Percentiles rank a stretch among this genome's conserved stretches.
Conservation (phyloP, 2,888 invertebrate genomes). For the Gonocerus acuteangulatus region DNA sequence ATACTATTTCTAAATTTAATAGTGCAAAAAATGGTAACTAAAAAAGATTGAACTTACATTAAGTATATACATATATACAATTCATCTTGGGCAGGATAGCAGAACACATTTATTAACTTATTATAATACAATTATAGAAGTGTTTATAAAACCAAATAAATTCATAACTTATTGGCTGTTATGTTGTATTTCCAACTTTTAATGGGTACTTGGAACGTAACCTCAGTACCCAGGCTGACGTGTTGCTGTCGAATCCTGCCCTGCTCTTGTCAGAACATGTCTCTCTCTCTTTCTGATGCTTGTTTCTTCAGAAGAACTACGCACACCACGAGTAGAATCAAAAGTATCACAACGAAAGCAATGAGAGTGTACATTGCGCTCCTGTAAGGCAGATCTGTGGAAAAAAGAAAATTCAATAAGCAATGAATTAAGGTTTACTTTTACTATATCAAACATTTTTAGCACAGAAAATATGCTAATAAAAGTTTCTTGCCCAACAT, state of each 20-base stretch:
- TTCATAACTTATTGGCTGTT: conserved; percentile 36
- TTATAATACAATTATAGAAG: too few species aligned
- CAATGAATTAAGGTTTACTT: too few species aligned
- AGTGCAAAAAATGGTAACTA: too few species aligned
- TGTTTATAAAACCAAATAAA: too few species aligned
- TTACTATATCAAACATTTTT: too few species aligned
- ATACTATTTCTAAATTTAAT: too few species aligned
- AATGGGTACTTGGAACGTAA: conserved; percentile 28
- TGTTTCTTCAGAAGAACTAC: conserved; percentile 48
- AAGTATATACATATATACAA: too few species aligned
- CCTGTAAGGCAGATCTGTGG: conserved; percentile 45
- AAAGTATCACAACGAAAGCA: conserved; percentile 49
- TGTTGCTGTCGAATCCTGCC: conserved; percentile 30
- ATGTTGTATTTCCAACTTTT: conserved; percentile 36
- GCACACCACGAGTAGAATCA: conserved; percentile 49
- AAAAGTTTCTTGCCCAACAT: too few species aligned
- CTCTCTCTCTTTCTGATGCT: conserved; percentile 43
- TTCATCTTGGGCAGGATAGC: too few species aligned
- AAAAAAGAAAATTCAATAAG: neutral
- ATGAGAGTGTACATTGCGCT: conserved; percentile 57
- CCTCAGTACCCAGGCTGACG: conserved; percentile 17
- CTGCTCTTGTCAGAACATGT: conserved; percentile 40
- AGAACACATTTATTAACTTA: too few species aligned
- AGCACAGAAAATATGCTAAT: neutral
- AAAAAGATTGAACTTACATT: too few species aligned